A percentile compares a stretch with the other conserved stretches of the same genome.
These are phyloP conservation scores for Drosophila asahinai DNA, from an alignment of 1,140 invertebrate species.

Conservation along the genomic window DNA sequence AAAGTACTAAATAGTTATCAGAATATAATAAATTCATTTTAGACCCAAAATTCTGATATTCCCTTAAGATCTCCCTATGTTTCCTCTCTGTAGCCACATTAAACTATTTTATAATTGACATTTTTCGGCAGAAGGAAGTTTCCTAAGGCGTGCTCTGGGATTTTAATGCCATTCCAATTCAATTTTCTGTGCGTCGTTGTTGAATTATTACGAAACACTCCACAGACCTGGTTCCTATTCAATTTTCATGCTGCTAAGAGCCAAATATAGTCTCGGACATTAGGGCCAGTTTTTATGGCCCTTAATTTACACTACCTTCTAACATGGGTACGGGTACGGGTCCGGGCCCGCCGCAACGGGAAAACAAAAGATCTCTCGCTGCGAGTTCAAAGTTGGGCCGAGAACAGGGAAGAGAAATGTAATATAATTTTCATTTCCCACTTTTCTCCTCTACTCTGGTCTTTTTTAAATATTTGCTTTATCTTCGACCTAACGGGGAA, in stretches of 20 bases:
- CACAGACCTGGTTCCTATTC: constrained; percentile 19
- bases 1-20: background rate
- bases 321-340: constrained; percentile 3
- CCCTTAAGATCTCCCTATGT: background rate
- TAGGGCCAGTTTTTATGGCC: constrained; percentile 66
- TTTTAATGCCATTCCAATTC: constrained; percentile 63
- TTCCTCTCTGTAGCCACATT: background rate
- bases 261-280: constrained; percentile 63
- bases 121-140: constrained; percentile 39
- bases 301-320: constrained; percentile 82
- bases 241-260: constrained; percentile 78
- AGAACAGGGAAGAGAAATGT: constrained; percentile 52
- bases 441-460: constrained; percentile 16
- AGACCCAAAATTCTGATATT: too few relatives aligned
- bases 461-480: constrained; percentile 64
- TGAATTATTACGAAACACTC: constrained; percentile 61
- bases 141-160: constrained; percentile 40
- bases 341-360: constrained; percentile 4
- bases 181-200: constrained; percentile 29
- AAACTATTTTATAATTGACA: constrained; percentile 25
- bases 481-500: constrained; percentile 63
- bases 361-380: constrained; percentile 20
- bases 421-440: constrained; percentile 83
- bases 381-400: constrained; percentile 46
- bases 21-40: background rate